A percentile compares a stretch with the other conserved stretches of the same genome.
Conservation (phyloP, 2,113 vertebrate genomes). For the Trinectes maculatus region DNA sequence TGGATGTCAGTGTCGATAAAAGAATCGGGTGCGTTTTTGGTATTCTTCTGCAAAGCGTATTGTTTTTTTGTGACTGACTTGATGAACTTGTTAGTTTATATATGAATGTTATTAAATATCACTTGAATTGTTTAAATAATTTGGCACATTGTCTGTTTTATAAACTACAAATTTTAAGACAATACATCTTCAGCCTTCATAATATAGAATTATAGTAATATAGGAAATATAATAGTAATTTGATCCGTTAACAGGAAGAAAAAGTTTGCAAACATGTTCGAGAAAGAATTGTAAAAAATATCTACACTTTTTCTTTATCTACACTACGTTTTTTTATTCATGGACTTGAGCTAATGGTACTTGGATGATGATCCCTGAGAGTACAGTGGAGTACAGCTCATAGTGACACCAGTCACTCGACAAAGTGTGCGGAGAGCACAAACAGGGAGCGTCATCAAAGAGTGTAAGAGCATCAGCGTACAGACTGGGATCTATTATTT, state of each 20-base stretch:
- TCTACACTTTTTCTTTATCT: too few relatives aligned
- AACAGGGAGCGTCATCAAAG: constrained; percentile 85
- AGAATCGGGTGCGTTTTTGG: constrained; percentile 43
- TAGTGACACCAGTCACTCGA: constrained; percentile 97
- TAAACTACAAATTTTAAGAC: too few relatives aligned
- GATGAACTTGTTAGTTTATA: constrained; percentile 32
- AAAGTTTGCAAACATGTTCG: too few relatives aligned
- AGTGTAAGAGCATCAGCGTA: constrained; percentile 74
- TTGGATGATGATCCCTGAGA: constrained; percentile 81
- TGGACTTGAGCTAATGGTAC: constrained; percentile 88
- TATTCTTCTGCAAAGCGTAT: constrained; percentile 40
- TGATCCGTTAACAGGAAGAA: too few relatives aligned
- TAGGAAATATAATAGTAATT: too few relatives aligned
- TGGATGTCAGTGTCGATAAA: constrained; percentile 17
- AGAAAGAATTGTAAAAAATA: too few relatives aligned
- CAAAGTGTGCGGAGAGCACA: constrained; percentile 90
- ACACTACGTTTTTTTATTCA: too few relatives aligned
- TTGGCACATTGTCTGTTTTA: not conserved
- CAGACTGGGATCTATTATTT: constrained; percentile 45
- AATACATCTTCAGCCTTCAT: too few relatives aligned
- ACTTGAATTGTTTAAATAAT: constrained; percentile 13
- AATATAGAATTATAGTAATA: too few relatives aligned
- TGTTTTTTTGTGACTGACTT: constrained; percentile 56
- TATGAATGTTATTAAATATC: constrained; percentile 52
- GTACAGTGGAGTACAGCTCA: constrained; percentile 92